Percentiles rank a stretch among this genome's conserved stretches.
Conservation (phyloP, 2,113 vertebrate species). For the Myotis yumanensis region DNA sequence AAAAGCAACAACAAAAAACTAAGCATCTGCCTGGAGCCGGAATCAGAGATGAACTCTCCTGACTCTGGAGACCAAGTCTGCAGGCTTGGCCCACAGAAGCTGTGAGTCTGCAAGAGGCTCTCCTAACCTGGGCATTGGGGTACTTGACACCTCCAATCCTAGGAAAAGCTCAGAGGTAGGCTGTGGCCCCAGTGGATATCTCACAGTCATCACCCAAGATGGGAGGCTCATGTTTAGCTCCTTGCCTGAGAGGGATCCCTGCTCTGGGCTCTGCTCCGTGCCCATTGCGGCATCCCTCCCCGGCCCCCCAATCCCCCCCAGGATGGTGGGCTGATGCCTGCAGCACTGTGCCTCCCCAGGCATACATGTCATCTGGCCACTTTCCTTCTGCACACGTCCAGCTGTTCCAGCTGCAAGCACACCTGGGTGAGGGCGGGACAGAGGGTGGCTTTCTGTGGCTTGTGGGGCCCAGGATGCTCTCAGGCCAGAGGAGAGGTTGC, state of each 20-base stretch:
- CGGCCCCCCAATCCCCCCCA: no score
- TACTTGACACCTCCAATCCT: background rate
- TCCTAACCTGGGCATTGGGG: background rate
- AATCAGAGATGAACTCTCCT: background rate
- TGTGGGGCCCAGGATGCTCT: background rate
- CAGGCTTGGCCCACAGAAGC: background rate
- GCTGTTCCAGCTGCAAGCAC: background rate
- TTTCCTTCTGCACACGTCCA: background rate
- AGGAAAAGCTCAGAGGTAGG: background rate
- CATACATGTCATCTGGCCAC: no score
- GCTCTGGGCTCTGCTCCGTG: background rate
- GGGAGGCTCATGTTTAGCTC: background rate
- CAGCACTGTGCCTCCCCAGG: background rate
- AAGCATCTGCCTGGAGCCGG: background rate
- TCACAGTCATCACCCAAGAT: no score
- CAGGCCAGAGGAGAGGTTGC: fast-evolving
- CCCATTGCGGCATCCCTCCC: fast-evolving
- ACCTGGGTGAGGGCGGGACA: fast-evolving
- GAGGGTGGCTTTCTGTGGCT: background rate
- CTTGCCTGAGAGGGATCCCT: background rate
- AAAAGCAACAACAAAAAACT: no score
- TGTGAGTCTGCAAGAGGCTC: background rate
- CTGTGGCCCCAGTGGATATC: background rate
- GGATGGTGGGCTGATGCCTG: background rate
- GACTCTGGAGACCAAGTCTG: background rate